Percentiles rank a stretch among this genome's conserved stretches.
These are phyloP conservation scores for Rhinoptilus africanus DNA, from an alignment of 2,113 vertebrate genomes.

Conservation along the genomic window DNA sequence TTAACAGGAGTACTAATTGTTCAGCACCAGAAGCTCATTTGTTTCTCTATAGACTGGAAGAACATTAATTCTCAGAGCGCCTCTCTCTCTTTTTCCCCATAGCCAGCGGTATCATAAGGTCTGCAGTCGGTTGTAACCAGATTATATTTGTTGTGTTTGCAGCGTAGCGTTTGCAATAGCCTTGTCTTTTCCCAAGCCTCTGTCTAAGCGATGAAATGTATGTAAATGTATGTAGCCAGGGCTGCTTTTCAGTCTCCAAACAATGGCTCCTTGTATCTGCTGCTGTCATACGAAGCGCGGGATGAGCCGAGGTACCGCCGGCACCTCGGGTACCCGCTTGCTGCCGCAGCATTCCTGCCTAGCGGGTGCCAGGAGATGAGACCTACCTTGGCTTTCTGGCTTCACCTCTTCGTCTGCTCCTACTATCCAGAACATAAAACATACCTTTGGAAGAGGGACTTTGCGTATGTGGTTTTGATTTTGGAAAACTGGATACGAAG, in stretches of 20 bases:
- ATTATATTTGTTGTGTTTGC: conserved; percentile 55
- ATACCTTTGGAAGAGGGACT: neutral
- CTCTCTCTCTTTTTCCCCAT: conserved; percentile 13
- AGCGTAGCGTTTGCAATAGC: neutral
- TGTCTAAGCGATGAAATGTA: neutral
- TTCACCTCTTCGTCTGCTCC: neutral
- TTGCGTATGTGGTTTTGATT: neutral
- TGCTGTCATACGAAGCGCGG: neutral
- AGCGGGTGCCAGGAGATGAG: neutral
- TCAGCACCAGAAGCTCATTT: conserved; percentile 74
- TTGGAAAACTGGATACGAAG: fast-evolving
- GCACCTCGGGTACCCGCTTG: neutral
- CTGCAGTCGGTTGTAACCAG: conserved; percentile 57
- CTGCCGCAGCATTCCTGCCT: neutral
- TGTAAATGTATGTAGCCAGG: neutral
- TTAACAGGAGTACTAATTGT: conserved; percentile 75
- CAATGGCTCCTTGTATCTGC: neutral
- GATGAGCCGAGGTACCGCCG: neutral
- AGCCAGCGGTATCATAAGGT: conserved; percentile 21
- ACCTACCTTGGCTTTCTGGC: neutral
- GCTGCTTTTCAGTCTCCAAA: neutral
- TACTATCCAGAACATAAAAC: neutral
- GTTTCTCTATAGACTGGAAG: conserved; percentile 67
- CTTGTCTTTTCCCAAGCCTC: conserved; percentile 45
- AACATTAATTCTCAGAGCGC: conserved; percentile 64